Evolutionary conservation across 2,888 invertebrate genomes (phyloP).

Genomic region (Trichogramma evanescens): DNA sequence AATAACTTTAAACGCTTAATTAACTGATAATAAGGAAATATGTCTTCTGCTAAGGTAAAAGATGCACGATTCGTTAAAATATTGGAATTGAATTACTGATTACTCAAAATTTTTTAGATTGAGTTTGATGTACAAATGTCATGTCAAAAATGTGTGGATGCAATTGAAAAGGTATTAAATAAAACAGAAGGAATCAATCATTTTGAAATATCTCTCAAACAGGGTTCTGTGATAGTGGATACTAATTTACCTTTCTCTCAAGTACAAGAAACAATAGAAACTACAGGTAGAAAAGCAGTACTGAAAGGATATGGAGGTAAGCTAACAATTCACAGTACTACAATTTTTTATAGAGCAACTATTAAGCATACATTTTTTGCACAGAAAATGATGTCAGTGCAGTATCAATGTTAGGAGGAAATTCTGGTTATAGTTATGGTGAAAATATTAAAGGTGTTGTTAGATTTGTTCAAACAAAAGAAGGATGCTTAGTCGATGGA

Average conservation of each 20-base stretch:
- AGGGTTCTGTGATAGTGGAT: slow-evolving; percentile 64
- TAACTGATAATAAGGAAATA: too few relatives aligned
- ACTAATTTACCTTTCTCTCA: slow-evolving; percentile 55
- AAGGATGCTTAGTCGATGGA: slow-evolving; percentile 71
- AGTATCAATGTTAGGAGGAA: slow-evolving; percentile 60
- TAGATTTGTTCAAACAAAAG: slow-evolving; percentile 60
- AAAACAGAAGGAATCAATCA: slow-evolving; percentile 48
- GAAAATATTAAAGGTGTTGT: slow-evolving; percentile 63
- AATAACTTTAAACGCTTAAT: too few relatives aligned
- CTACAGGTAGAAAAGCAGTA: slow-evolving; percentile 64
- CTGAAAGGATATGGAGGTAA: slow-evolving; percentile 72
- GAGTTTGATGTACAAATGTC: slow-evolving; percentile 64
- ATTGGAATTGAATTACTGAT: too few relatives aligned
- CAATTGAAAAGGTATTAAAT: slow-evolving; percentile 47
- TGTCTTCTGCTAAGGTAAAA: too few relatives aligned
- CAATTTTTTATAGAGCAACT: not conserved
- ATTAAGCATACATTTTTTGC: slow-evolving; percentile 10
- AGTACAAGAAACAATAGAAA: slow-evolving; percentile 49
- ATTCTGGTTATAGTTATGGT: slow-evolving; percentile 47
- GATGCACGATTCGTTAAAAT: too few relatives aligned
- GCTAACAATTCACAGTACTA: not conserved
- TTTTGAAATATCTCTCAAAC: slow-evolving; percentile 53
- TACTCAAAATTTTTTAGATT: slow-evolving; percentile 43
- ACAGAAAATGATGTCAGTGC: slow-evolving; percentile 56
- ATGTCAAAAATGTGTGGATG: slow-evolving; percentile 52